These are phyloP conservation scores for Thunnus thynnus DNA, from an alignment of 2,113 vertebrate species.

Conservation along the genomic window DNA sequence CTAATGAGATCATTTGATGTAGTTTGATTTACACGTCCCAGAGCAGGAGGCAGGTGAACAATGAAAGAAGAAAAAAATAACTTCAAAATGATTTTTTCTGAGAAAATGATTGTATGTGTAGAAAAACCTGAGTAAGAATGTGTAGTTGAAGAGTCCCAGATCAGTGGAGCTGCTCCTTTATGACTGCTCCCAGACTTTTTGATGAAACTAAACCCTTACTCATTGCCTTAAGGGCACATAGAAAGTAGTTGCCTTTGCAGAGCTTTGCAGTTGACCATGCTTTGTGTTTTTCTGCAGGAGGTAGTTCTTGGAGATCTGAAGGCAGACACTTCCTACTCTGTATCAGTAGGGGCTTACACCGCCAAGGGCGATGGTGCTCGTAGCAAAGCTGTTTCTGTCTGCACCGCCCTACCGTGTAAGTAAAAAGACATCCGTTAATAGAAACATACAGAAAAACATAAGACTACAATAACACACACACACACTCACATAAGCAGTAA, in stretches of 20 bases:
- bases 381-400: constrained; percentile 92
- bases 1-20: constrained; percentile 2
- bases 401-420: constrained; percentile 92
- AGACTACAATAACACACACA: not conserved
- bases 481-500: not conserved
- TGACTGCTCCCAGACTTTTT: not conserved
- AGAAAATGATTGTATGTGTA: not conserved
- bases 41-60: not conserved
- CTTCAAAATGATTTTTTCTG: not conserved
- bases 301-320: constrained; percentile 92
- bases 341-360: constrained; percentile 97
- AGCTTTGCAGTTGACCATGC: constrained; percentile 42
- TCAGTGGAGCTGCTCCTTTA: not conserved
- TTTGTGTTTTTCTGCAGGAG: constrained; percentile 85
- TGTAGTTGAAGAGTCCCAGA: not conserved
- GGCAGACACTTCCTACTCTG: constrained; percentile 94
- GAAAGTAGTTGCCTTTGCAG: not conserved
- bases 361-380: constrained; percentile 97
- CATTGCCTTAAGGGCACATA: constrained; percentile 11
- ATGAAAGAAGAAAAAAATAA: not conserved
- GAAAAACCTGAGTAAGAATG: constrained; percentile 15
- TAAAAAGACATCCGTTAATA: constrained; percentile 5
- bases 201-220: constrained; percentile 6
- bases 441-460: not conserved
- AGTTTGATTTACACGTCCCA: constrained; percentile 5